Evolutionary conservation across 1,140 invertebrate species (phyloP), one percentile per base, ranked within the genome.

Genomic region (Drosophila athabasca): DNA sequence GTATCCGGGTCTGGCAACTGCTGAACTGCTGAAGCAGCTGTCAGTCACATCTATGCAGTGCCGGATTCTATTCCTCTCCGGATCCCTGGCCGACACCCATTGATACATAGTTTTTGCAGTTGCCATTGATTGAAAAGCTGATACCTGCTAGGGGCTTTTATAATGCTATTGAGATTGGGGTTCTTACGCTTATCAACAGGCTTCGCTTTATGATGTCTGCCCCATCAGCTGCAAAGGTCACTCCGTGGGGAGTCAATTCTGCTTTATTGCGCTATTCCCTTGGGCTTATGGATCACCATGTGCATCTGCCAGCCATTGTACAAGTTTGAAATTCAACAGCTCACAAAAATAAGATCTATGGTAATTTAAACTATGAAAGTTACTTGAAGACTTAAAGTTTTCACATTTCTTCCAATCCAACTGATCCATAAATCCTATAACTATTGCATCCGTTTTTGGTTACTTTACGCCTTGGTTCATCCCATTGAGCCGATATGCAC

Each of bases 11-110:
- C 26, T 29, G 22, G 43, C 41, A 57, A 57, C 44, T 17, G 26
- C 22, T 31, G 43, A 72, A 51, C 62, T 57, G 64, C 15, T 69
- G 58, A 69, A 69, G 65, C 73, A 76, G 64, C 73, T 76, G 73
- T 76, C 64, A 68, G 24, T 17, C 73, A 61, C 73, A 57, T 39
- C 73, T 52, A 44, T 46, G 41, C 26, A 48, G 24, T 51, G 62
- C 45, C 46, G 17, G 17, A 19, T 19, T 19, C 17, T 19, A 52
- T 68, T 68, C 41, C 43, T 29, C 48, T 19, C 24, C 48, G n/a
- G 26, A 50, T 17, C 6, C 43, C 54, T 31, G 41, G 48, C 71
- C 44, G 51, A 26, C 71, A 67, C 53, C 53, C 55, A 35, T 19
- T 19, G 17, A 39, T n/a, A n/a, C n/a, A n/a, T 13, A 3, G 19